A percentile compares a stretch with the other conserved stretches of the same genome.
These are phyloP conservation scores for Ceratoteleas bidentatus DNA, from an alignment of 1,140 invertebrate species.

Conservation along the genomic window DNA sequence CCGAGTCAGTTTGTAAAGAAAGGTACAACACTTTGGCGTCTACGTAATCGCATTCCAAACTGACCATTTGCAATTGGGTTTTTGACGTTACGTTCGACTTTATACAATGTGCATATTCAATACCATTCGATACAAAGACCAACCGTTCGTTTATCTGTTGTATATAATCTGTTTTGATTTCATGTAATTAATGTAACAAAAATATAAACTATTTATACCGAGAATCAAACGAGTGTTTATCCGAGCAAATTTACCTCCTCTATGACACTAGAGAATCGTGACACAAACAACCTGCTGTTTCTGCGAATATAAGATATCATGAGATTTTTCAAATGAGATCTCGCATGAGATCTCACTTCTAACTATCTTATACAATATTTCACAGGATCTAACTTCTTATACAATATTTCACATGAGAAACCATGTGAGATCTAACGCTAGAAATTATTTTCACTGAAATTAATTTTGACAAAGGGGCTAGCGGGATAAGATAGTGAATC, in stretches of 20 bases:
- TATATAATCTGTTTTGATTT: constrained; percentile 63
- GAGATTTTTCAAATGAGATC: no score
- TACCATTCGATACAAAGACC: constrained; percentile 37
- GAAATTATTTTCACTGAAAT: no score
- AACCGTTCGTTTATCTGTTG: constrained; percentile 55
- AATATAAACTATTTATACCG: constrained; percentile 65
- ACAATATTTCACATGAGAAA: no score
- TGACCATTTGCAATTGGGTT: constrained; percentile 39
- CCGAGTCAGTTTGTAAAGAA: constrained; percentile 45
- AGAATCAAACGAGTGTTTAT: constrained; percentile 48
- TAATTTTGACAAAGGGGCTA: no score
- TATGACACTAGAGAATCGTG: constrained; percentile 50
- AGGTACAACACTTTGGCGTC: constrained; percentile 21
- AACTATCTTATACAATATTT: no score
- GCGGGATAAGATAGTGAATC: no score
- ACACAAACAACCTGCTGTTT: no score
- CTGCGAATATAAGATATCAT: no score
- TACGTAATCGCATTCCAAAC: constrained; percentile 23
- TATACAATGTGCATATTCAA: constrained; percentile 43
- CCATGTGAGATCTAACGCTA: no score
- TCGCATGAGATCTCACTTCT: no score
- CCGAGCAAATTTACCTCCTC: constrained; percentile 61
- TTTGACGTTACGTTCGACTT: constrained; percentile 24
- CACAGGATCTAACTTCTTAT: no score
- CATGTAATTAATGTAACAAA: constrained; percentile 66